A percentile compares a stretch with the other conserved stretches of the same genome.
Conservation (phyloP, 2,113 vertebrate genomes). For the Loxodonta africana region DNA sequence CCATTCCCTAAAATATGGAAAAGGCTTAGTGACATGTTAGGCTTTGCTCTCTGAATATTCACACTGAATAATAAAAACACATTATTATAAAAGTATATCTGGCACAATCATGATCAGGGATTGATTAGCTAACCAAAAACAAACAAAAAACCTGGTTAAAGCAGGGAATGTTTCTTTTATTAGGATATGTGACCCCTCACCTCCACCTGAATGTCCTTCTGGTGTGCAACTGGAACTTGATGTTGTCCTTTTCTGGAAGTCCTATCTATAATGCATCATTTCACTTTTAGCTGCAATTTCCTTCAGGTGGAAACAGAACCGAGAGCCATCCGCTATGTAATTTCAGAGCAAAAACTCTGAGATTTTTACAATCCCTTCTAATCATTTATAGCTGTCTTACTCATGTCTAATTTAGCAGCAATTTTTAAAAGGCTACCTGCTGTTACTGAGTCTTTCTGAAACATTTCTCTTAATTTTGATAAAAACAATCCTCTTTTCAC, state of each 20-base stretch:
- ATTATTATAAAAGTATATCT: neutral
- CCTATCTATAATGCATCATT: too few relatives aligned
- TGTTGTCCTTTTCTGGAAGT: neutral
- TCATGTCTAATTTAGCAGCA: neutral
- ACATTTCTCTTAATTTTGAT: neutral
- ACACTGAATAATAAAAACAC: neutral
- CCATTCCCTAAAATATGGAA: neutral
- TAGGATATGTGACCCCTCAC: neutral
- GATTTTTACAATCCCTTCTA: neutral
- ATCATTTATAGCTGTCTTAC: fast-evolving
- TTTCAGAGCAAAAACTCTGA: neutral
- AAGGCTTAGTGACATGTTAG: neutral
- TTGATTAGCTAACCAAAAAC: neutral
- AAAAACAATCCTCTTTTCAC: neutral
- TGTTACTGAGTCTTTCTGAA: slow-evolving; percentile 1
- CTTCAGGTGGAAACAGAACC: neutral
- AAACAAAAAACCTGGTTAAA: neutral
- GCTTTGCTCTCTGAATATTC: neutral
- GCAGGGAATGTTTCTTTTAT: neutral
- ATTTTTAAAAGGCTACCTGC: neutral
- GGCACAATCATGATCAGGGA: neutral
- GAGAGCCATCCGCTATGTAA: neutral
- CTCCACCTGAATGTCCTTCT: fast-evolving
- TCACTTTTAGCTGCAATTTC: neutral
- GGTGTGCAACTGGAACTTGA: fast-evolving